These are phyloP conservation scores for Erebia aethiops DNA, from an alignment of 2,888 invertebrate species.

Conservation along the genomic window DNA sequence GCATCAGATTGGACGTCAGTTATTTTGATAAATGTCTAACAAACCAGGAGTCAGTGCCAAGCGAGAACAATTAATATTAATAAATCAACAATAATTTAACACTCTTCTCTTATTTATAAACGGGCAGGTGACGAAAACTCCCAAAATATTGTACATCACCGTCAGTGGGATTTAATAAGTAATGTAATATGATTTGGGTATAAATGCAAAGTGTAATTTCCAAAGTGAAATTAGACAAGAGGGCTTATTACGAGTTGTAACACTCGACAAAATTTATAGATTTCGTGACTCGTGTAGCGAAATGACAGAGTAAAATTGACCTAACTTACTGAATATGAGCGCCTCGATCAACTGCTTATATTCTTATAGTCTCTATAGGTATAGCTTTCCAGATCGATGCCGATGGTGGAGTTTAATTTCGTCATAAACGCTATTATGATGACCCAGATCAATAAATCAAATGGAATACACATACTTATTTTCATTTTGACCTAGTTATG, in stretches of 20 bases:
- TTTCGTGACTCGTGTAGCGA: too few species aligned
- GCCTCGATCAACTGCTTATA: too few species aligned
- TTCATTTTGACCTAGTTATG: too few species aligned
- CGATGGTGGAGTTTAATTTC: too few species aligned
- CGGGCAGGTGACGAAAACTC: slow-evolving; percentile 30
- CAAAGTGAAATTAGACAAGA: slow-evolving; percentile 46
- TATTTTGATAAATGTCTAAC: slow-evolving; percentile 12
- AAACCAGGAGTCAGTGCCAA: slow-evolving; percentile 4
- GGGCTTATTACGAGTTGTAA: not conserved
- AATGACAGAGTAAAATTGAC: too few species aligned
- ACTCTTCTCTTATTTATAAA: not conserved
- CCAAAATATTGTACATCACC: slow-evolving; percentile 34
- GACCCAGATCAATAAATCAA: too few species aligned
- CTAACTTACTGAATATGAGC: too few species aligned
- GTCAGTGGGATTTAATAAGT: slow-evolving; percentile 38
- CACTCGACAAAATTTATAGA: too few species aligned
- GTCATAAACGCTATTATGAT: too few species aligned
- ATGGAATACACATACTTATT: too few species aligned
- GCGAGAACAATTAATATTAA: slow-evolving; percentile 18
- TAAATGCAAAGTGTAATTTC: slow-evolving; percentile 28
- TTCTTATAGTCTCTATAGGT: too few species aligned
- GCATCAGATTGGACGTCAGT: not conserved
- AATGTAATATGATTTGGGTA: slow-evolving; percentile 42
- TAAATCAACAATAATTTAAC: slow-evolving; percentile 2
- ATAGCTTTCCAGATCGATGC: too few species aligned